A percentile compares a stretch with the other conserved stretches of the same genome.
Conservation (phyloP, 2,113 vertebrate genomes). For the Mustelus asterias region DNA sequence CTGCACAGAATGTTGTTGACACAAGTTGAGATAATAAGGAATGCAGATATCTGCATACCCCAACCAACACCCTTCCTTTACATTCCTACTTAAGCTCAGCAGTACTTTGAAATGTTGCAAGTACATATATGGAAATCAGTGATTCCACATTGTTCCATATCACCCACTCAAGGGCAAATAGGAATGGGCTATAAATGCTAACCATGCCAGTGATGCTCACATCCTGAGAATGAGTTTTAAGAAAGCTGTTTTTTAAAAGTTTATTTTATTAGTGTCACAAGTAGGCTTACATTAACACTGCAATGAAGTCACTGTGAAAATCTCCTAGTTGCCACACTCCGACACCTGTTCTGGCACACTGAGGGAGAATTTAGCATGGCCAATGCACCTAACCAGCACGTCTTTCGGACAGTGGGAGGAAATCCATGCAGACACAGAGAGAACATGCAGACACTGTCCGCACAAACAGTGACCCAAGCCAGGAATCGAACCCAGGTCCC, state of each 20-base stretch:
- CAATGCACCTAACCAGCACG: no score
- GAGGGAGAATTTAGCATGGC: no score
- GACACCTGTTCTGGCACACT: no score
- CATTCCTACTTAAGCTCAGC: neutral
- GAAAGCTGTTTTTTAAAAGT: neutral
- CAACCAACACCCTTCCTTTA: neutral
- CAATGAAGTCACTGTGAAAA: no score
- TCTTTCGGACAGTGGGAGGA: no score
- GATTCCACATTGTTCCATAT: neutral
- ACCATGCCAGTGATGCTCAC: neutral
- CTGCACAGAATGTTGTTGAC: neutral
- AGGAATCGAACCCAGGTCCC: no score
- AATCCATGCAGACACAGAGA: no score
- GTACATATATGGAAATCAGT: neutral
- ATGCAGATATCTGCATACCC: neutral
- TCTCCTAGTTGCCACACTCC: no score
- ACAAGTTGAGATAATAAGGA: neutral
- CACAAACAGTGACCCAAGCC: no score
- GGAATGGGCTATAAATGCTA: neutral
- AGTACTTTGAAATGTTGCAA: neutral
- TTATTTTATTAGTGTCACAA: no score
- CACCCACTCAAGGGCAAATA: neutral
- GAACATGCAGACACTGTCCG: no score
- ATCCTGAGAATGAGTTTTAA: neutral
- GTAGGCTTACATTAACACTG: no score